A percentile compares a stretch with the other conserved stretches of the same genome.
Evolutionary conservation across 2,888 invertebrate genomes (phyloP).

Genomic region (Eristalis pertinax): DNA sequence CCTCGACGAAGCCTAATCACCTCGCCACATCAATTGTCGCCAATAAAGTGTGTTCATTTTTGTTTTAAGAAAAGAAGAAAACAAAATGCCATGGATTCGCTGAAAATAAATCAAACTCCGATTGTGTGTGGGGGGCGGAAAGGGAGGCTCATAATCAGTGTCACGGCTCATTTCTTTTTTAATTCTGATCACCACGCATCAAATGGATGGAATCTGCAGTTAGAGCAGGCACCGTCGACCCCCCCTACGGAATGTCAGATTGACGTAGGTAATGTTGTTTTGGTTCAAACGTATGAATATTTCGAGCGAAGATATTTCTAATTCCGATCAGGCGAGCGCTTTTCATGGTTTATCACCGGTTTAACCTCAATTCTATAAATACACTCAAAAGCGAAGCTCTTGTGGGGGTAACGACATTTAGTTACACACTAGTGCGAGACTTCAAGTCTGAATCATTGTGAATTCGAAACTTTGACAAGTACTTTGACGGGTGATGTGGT

Average conservation of each 20-base stretch:
- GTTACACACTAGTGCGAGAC: conserved; percentile 3
- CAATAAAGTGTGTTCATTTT: not conserved
- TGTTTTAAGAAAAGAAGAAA: not conserved
- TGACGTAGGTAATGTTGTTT: conserved; percentile 11
- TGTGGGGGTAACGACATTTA: conserved; percentile 4
- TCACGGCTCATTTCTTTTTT: conserved; percentile 3
- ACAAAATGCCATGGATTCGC: not conserved
- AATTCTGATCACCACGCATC: not conserved
- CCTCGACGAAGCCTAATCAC: conserved; percentile 5
- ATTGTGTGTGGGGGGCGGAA: not conserved
- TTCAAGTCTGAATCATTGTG: conserved; percentile 1
- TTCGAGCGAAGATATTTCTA: conserved; percentile 12
- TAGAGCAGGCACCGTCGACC: not conserved
- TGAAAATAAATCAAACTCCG: conserved; percentile 23
- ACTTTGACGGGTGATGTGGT: too few species aligned
- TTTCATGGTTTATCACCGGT: conserved; percentile 53
- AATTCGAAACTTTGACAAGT: not conserved
- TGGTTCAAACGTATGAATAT: not conserved
- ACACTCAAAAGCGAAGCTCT: not conserved
- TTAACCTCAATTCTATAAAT: conserved; percentile 64
- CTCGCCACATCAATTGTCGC: not conserved
- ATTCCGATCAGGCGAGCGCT: conserved; percentile 26
- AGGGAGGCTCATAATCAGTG: conserved; percentile 11
- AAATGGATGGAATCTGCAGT: not conserved
- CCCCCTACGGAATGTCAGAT: not conserved